Percentiles rank a stretch among this genome's conserved stretches.
Conservation (phyloP, 1,140 invertebrate genomes). For the Andrena cerasifolii region DNA sequence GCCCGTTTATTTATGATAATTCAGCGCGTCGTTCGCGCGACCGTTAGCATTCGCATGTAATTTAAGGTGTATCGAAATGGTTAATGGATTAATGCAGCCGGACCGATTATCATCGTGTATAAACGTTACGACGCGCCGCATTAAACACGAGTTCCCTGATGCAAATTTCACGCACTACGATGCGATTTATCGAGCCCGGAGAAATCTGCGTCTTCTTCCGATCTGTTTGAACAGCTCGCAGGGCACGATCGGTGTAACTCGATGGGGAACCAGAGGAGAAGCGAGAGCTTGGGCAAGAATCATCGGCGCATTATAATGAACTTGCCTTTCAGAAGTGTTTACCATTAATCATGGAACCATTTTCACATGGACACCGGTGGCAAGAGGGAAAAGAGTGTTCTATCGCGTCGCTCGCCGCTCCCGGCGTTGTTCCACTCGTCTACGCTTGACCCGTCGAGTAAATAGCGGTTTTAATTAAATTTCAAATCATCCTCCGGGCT, state of each 20-base stretch:
- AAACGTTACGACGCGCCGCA: neutral
- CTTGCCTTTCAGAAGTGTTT: conserved; percentile 66
- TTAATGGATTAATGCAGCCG: conserved; percentile 34
- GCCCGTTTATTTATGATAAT: conserved; percentile 46
- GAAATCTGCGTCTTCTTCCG: neutral
- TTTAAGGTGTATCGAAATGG: conserved; percentile 17
- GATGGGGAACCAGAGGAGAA: neutral
- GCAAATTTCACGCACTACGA: neutral
- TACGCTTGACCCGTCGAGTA: conserved; percentile 53
- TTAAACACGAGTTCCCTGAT: neutral
- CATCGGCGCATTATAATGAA: conserved; percentile 35
- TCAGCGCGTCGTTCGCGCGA: conserved; percentile 25
- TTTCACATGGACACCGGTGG: conserved; percentile 50
- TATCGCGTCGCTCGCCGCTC: conserved; percentile 23
- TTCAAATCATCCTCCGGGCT: conserved; percentile 63
- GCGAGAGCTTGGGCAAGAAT: conserved; percentile 21
- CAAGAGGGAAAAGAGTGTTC: conserved; percentile 29
- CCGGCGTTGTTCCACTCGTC: conserved; percentile 23
- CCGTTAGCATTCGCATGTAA: conserved; percentile 27
- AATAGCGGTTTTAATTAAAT: conserved; percentile 74
- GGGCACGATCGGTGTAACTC: too few species aligned
- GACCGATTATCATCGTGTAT: conserved; percentile 30
- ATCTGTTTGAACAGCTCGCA: too few species aligned
- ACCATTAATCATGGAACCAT: conserved; percentile 66
- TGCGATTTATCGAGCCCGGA: neutral